phyloP scores from a whole-genome alignment of 2,113 vertebrate genomes.

The Perca fluviatilis region DNA sequence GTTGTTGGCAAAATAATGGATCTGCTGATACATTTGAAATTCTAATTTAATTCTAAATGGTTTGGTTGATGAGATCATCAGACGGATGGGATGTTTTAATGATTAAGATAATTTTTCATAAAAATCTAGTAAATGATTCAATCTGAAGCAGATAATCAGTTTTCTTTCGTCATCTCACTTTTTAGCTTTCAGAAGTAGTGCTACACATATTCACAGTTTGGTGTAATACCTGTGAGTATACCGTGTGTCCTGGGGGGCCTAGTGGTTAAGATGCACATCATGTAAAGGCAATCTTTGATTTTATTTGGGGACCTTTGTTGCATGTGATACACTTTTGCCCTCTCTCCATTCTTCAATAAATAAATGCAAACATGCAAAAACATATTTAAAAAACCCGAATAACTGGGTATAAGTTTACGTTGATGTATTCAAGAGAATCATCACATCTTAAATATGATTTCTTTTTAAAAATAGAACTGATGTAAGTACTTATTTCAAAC shows the following conservation, averaged over 20 bases:
- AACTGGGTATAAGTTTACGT: neutral
- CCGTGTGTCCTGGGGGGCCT: neutral
- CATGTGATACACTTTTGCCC: too few relatives aligned
- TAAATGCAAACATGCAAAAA: too few relatives aligned
- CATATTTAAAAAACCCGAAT: too few relatives aligned
- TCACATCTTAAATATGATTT: neutral
- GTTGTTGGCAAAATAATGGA: too few relatives aligned
- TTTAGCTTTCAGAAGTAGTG: neutral
- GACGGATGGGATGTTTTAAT: neutral
- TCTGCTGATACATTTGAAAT: neutral
- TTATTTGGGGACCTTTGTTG: too few relatives aligned
- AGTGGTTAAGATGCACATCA: neutral
- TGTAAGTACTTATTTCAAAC: neutral
- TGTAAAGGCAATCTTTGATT: too few relatives aligned
- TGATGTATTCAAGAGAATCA: neutral
- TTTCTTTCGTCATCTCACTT: neutral
- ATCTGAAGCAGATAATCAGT: neutral
- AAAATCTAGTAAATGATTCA: neutral
- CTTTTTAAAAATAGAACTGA: neutral
- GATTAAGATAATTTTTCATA: neutral
- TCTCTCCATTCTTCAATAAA: too few relatives aligned
- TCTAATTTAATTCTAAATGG: neutral
- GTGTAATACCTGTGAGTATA: too few relatives aligned
- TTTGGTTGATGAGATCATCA: neutral
- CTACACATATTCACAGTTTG: neutral